Evolutionary conservation across 2,113 vertebrate species (phyloP), one percentile per base, ranked within the genome.

Genomic region (Neolamprologus sp.): DNA sequence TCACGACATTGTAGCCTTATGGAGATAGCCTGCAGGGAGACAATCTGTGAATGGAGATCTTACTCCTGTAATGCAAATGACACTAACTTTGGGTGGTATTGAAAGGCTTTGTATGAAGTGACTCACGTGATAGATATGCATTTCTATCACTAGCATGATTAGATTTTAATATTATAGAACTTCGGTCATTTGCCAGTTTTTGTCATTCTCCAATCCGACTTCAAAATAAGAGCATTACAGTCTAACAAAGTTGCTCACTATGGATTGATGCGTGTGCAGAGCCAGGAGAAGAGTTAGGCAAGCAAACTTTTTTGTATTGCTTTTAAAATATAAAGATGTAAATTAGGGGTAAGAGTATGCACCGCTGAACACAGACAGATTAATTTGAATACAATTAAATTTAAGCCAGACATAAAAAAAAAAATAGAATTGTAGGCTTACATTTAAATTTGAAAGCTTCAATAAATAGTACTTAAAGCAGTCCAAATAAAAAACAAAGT

Each of bases 1-100:
- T 93, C 87, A 45, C 30, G 54, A 95, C 95, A 93, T 89, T 82
- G 88, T 79, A 68, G 90, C 89, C 93, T 91, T 89, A 85, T 93
- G 89, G 87, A 85, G 88, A 80, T 81, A 88, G 85, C 95, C 92
- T 88, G 80, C 85, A 63, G 88, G 83, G 93, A 94, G 84, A 79
- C 91, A 91, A 92, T 92, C 92, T 91, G 94, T 91, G 89, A 80
- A 81, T 17, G 26, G 33, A 78, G 85, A 90, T 45, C 93, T 91
- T 75, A 82, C 28, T 33, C 82, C 75, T 79, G 49, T 58, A 51
- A 85, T 89, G 75, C 81, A 81, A 86, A 89, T 91, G 80, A 89
- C 81, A 85, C 79, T 85, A 71, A 6, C 11, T 86, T 83, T 75
- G 42, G 23, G 42, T 49, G 16, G 28, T 49, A 19, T 5, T 75